Evolutionary conservation across 1,140 invertebrate genomes (phyloP), one percentile per base, ranked within the genome.

Genomic region (Hormaphis cornu): DNA sequence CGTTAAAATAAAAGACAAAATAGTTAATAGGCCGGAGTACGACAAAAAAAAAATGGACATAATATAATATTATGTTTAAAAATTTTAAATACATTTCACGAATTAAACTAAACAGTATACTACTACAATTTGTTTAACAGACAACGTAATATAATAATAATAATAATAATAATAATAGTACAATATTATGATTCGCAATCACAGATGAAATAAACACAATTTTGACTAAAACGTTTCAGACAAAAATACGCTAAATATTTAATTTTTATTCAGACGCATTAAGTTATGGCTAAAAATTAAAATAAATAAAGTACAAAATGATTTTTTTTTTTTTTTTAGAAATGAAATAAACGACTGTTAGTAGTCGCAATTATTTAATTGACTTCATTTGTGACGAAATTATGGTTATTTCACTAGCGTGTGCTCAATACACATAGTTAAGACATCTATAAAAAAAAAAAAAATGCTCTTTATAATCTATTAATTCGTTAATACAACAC

Each of bases 381-480:
- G 61, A 66, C 61, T 50, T 66, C 14, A 48, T 63, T 63, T 20
- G 58, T 42, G 42, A 63, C n/a, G 16, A 33, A 48, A 63, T 28
- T 30, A 46, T 35, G 18, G 33, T 40, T 40, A 56, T 56, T 16
- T 30, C 26, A 63, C 18, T 46, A 63, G 42, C n/a, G n/a, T 63
- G 59, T 63, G 42, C 40, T 48, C 16, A 30, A 30, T 37, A 22
- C 22, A 56, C 53, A 56, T 20, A 37, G 18, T 56, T 10, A 56
- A 37, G n/a, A 61, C 22, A 16, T 61, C 54, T 37, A 58, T 18
- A 54, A 40, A 12, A 12, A 24, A 42, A 26, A n/a, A 42, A n/a
- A n/a, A n/a, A n/a, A n/a, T n/a, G n/a, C n/a, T n/a, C n/a, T 46
- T 63, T 63, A 63, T 18, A 63, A 40, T 40, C 30, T 56, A 56